Evolutionary conservation across 2,888 invertebrate genomes (phyloP), one percentile per base, ranked within the genome.

Genomic region (Oxytorus armatus): DNA sequence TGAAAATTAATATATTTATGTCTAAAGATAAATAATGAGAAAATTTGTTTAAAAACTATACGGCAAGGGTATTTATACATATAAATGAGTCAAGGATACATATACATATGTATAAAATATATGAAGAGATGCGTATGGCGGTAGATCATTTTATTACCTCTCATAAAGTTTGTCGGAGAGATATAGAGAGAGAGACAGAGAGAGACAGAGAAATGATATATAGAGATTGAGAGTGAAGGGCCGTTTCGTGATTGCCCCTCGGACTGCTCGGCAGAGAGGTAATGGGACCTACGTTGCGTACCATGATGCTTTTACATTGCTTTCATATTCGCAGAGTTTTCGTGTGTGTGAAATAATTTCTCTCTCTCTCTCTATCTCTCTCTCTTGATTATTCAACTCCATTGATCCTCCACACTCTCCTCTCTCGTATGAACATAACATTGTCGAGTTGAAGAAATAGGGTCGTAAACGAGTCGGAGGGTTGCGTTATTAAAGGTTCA

Each of bases 81-180:
- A 16, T 3, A 36, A 21, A 36, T 10, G 11, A 16, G 14, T 61
- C 21, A 8, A 23, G 51, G 29, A 57, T 16, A 68, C 25, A 59
- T 68, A 61, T 47, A 49, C 55, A 39, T 49, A 51, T 53, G 61
- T 49, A 53, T 29, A 63, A 73, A 36, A 76, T 70, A 53, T 77
- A 55, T 65, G 73, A 55, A 70, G 73, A 79, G 75, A 72, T 68
- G 75, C 68, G 68, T 77, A 78, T 42, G 63, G 68, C 76, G 63
- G 82, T 74, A 78, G 78, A 83, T 82, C 79, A 81, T 83, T 83
- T 83, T 82, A 82, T 83, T 82, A 70, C 82, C 83, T 57, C 82
- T 70, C 82, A 79, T 83, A 83, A 83, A 83, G 75, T 77, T 77
- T 57, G 79, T 74, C 77, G 47, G 75, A 53, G 57, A 51, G 23